Evolutionary conservation across 2,888 invertebrate genomes (phyloP).

Genomic region (Choreutis nemorana): DNA sequence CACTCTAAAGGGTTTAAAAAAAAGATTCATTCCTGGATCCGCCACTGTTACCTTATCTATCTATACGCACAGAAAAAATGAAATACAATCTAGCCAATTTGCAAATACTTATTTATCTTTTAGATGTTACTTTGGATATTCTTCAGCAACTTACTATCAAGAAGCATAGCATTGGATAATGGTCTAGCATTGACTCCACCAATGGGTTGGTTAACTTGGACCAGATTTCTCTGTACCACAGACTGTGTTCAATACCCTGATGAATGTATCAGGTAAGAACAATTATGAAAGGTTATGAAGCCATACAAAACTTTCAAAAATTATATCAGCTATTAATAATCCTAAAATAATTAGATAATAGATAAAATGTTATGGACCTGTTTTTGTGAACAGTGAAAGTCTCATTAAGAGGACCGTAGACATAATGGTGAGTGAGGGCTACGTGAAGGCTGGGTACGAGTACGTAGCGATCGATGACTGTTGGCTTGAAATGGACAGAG

Average conservation of each 20-base stretch:
- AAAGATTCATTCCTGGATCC: no score
- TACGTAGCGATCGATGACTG: constrained; percentile 81
- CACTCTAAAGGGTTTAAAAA: no score
- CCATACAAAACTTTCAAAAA: neutral
- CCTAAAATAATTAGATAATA: no score
- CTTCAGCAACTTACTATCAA: no score
- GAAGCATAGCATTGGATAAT: constrained; percentile 55
- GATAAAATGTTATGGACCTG: no score
- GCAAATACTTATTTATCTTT: no score
- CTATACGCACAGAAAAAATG: no score
- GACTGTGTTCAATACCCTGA: constrained; percentile 70
- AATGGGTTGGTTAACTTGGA: constrained; percentile 80
- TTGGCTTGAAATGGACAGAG: constrained; percentile 73
- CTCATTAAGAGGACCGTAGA: constrained; percentile 70
- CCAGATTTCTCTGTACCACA: constrained; percentile 70
- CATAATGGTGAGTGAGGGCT: constrained; percentile 71
- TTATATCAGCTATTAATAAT: neutral
- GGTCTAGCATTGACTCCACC: constrained; percentile 73
- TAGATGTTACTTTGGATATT: constrained; percentile 19
- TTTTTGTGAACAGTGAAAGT: constrained; percentile 60
- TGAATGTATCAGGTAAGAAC: constrained; percentile 71
- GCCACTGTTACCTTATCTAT: no score
- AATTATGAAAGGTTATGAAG: neutral
- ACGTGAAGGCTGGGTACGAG: constrained; percentile 74
- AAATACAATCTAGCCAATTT: no score